These are phyloP conservation scores for Psittacula derbiana DNA, from an alignment of 2,797 vertebrate genomes.

Conservation along the genomic window DNA sequence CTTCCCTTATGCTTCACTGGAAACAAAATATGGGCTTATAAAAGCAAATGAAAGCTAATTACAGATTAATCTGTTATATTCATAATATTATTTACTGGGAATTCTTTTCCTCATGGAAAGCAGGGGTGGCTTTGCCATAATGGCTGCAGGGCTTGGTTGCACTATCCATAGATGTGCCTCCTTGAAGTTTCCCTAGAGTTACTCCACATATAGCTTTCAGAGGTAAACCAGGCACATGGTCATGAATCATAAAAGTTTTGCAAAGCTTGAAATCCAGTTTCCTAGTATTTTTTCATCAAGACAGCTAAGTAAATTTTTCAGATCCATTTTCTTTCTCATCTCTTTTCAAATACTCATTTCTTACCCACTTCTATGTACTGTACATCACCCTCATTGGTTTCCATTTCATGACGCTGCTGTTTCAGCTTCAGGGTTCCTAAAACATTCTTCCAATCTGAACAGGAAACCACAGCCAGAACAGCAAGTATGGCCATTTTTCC, in stretches of 20 bases:
- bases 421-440: not conserved
- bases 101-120: not conserved
- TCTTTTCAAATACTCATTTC: not conserved
- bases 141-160: not conserved
- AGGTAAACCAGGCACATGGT: not conserved
- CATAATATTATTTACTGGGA: not conserved
- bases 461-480: not conserved
- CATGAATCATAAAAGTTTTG: not conserved
- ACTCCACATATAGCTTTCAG: not conserved
- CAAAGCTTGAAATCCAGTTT: not conserved
- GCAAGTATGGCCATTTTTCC: not conserved
- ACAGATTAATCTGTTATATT: not conserved
- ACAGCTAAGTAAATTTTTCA: not conserved
- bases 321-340: not conserved
- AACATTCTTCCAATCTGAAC: not conserved
- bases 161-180: not conserved
- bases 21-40: not conserved
- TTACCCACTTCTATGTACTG: not conserved
- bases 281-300: not conserved
- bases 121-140: not conserved
- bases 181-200: not conserved
- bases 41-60: not conserved
- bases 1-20: not conserved
- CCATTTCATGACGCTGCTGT: not conserved
- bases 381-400: not conserved